Percentiles rank a stretch among this genome's conserved stretches.
Evolutionary conservation across 1,140 invertebrate genomes (phyloP).

Genomic region (Drosophila athabasca): DNA sequence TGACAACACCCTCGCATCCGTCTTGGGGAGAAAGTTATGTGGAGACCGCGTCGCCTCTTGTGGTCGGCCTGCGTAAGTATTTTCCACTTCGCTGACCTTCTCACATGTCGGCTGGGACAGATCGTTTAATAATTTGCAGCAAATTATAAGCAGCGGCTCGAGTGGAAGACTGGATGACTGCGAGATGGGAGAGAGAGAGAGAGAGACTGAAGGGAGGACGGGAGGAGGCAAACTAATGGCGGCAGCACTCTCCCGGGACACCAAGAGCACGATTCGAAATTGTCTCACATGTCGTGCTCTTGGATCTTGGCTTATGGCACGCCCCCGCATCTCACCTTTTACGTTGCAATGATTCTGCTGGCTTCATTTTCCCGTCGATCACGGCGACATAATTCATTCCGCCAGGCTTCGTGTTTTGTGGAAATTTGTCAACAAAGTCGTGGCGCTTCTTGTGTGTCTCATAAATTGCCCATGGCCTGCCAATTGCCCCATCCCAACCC

Average conservation of each 20-base stretch:
- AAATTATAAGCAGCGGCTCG: slow-evolving; percentile 47
- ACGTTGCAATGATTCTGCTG: slow-evolving; percentile 24
- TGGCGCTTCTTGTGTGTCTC: slow-evolving; percentile 64
- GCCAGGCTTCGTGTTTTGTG: slow-evolving; percentile 58
- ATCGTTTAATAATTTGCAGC: slow-evolving; percentile 67
- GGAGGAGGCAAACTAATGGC: slow-evolving; percentile 28
- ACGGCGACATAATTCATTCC: slow-evolving; percentile 79
- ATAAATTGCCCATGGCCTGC: slow-evolving; percentile 61
- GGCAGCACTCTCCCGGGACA: slow-evolving; percentile 48
- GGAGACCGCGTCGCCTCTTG: slow-evolving; percentile 14
- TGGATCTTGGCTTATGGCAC: slow-evolving; percentile 17
- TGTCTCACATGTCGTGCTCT: slow-evolving; percentile 71
- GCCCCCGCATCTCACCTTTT: background rate
- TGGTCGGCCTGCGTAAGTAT: slow-evolving; percentile 27
- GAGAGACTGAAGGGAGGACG: background rate
- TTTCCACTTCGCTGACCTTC: slow-evolving; percentile 55
- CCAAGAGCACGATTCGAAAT: slow-evolving; percentile 65
- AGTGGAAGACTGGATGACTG: slow-evolving; percentile 4
- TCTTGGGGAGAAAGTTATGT: slow-evolving; percentile 58
- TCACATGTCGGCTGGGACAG: slow-evolving; percentile 25
- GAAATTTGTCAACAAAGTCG: slow-evolving; percentile 80
- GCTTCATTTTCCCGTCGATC: slow-evolving; percentile 54
- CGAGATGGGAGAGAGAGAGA: no score
- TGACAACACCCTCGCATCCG: slow-evolving; percentile 53
- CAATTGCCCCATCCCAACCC: slow-evolving; percentile 45